Base-by-base conservation (phyloP, 2,113 vertebrate genomes). In the Passer domesticus region DNA sequence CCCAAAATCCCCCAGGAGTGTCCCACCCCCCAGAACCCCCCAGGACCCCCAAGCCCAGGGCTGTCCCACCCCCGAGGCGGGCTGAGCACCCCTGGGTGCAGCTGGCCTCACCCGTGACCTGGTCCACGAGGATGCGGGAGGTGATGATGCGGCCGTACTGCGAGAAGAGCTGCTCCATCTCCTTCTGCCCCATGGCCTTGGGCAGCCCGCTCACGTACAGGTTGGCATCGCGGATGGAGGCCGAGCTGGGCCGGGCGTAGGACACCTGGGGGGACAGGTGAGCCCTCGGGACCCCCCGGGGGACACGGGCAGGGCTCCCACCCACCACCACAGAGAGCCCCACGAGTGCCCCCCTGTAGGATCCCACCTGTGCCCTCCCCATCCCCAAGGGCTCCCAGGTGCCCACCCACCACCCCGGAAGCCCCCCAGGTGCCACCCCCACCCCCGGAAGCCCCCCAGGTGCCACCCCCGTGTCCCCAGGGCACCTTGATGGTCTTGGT, bases 401-500 rank as follows among this genome's bases (percentile, higher is more conserved):
- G 24, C 19, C 75, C 49, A 6, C 46, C 11, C 31, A 43, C 74
- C 46, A 37, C 35, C 35, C 35, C 35, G 8, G 11, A 7, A 7
- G 30, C 15, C 46, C 19, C 83, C 95, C 95, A 90, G 95, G 41
- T 90, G 82, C 11, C 31, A 43, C 74, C 46, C 75, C 47, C 13
- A 35, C 47, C 35, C 35, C 35, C 35, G 8, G 11, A 7, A 7
- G 30, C 15, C 46, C 19, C 83, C 95, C 95, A 90, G 95, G 41
- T 90, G 82, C 11, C 31, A 43, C 74, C 46, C 75, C 47, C 13
- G 0, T 27, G 59, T 52, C 97, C 97, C 68, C 15, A 2, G 16
- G 98, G 97, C 94, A 99, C 99, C 99, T 99, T 99, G 98, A 99
- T 99, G 97, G 99, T 99, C 98, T 99, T 99, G 76, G 99, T 99